Evolutionary conservation across 2,113 vertebrate genomes (phyloP), one percentile per base, ranked within the genome.

Genomic region (Mystacornis crossleyi): DNA sequence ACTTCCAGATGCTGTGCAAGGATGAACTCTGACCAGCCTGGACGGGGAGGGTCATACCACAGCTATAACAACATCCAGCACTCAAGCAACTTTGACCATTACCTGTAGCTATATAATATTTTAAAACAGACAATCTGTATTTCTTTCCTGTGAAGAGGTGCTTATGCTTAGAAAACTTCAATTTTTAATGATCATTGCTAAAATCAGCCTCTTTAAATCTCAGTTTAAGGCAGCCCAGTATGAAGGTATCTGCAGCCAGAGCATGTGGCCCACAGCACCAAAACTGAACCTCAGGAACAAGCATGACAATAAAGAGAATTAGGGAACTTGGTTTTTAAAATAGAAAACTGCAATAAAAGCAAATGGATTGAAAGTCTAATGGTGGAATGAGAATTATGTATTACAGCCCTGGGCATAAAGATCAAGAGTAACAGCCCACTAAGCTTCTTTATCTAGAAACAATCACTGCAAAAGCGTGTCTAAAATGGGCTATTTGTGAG

Each of bases 281-380:
- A 69, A 88, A 79, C 8, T 31, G 14, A 94, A 91, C 72, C 84
- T 93, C 70, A 74, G 66, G 29, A 96, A 20, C 47, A 80, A 72
- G 51, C 12, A 50, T 5, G 33, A 71, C 88, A 85, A 71, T n/a
- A 40, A 67, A 80, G 34, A 71, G 38, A 95, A 95, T 84, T 73
- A 91, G 38, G 26, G 80, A 65, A 55, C 33, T 33, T 73, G 16
- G 0, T 29, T 69, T 86, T 67, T 60, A 38, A 67, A 95, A 91
- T 31, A 80, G 60, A 51, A 90, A 93, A 85, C 47, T 25, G 31
- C 81, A 87, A 92, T 94, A 95, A 96, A 95, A 95, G 8, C 33
- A 90, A 87, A 79, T 81, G 79, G 75, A 82, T 70, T 89, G n/a
- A 40, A 69, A 85, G 57, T 24, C 70, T 92, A 93, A 94, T 64